Evolutionary conservation across 2,888 invertebrate species (phyloP).

Genomic region (Trissolcus brochymenae): DNA sequence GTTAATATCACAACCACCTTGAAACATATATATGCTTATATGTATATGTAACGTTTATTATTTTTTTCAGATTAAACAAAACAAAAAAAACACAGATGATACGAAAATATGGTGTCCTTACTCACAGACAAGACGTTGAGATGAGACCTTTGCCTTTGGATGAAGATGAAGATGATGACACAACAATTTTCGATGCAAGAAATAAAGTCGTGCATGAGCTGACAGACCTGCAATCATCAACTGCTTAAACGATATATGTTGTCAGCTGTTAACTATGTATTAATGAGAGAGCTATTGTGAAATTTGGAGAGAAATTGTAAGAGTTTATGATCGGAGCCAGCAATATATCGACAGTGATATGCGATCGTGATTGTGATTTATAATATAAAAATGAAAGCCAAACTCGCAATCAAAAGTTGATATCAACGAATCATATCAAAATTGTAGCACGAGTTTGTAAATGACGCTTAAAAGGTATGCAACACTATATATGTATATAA

Average conservation of each 20-base stretch:
- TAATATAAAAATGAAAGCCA: too few relatives aligned
- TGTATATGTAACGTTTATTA: background rate
- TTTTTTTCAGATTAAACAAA: slow-evolving; percentile 69
- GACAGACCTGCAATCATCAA: slow-evolving; percentile 26
- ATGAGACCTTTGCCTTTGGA: slow-evolving; percentile 76
- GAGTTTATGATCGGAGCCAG: too few relatives aligned
- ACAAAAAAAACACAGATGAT: slow-evolving; percentile 74
- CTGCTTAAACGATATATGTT: slow-evolving; percentile 24
- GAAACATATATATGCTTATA: background rate
- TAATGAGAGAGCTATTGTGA: too few relatives aligned
- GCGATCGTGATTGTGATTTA: too few relatives aligned
- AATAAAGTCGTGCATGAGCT: slow-evolving; percentile 62
- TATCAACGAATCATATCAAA: too few relatives aligned
- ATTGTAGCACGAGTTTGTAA: too few relatives aligned
- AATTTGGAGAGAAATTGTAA: too few relatives aligned
- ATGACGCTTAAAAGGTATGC: too few relatives aligned
- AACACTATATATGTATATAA: too few relatives aligned
- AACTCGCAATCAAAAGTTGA: too few relatives aligned
- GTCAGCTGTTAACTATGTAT: too few relatives aligned
- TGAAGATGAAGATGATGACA: slow-evolving; percentile 77
- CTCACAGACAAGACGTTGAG: slow-evolving; percentile 76
- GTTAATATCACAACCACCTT: background rate
- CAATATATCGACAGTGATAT: too few relatives aligned
- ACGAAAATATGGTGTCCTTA: slow-evolving; percentile 75
- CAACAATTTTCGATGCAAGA: slow-evolving; percentile 74